phyloP scores from a whole-genome alignment of 53 echinoderm and acorn worm species.

The Mesocentrotus franciscanus region DNA sequence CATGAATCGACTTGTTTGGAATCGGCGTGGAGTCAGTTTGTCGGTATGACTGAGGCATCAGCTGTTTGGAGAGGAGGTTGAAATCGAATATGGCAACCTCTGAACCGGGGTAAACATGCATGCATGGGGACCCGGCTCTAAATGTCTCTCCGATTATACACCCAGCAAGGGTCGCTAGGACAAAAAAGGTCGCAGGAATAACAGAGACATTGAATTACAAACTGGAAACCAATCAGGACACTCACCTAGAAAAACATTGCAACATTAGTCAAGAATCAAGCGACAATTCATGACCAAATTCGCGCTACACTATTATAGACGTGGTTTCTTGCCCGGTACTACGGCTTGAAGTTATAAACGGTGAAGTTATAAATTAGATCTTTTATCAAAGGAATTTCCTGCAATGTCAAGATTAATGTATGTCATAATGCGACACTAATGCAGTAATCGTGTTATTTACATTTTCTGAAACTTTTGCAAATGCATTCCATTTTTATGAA shows the following conservation, averaged over 20 bases:
- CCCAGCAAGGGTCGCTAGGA: neutral
- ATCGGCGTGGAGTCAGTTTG: too few relatives aligned
- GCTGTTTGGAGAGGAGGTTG: slow-evolving; percentile 29
- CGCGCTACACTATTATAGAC: neutral
- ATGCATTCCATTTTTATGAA: too few relatives aligned
- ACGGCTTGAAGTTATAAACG: neutral
- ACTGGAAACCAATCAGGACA: neutral
- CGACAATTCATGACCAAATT: slow-evolving; percentile 24
- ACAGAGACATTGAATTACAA: neutral
- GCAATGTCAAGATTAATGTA: neutral
- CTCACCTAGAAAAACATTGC: neutral
- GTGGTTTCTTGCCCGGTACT: neutral
- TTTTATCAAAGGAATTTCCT: neutral
- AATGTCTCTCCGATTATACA: neutral
- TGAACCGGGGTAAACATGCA: slow-evolving; percentile 5
- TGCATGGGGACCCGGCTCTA: neutral
- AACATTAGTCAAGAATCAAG: neutral
- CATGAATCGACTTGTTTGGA: too few relatives aligned
- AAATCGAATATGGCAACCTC: slow-evolving; percentile 5
- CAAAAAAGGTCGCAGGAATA: neutral
- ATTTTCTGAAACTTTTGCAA: too few relatives aligned
- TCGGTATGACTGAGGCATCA: neutral
- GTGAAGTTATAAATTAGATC: neutral
- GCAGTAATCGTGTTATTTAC: too few relatives aligned
- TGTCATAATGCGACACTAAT: neutral